A percentile compares a stretch with the other conserved stretches of the same genome.
Evolutionary conservation across 2,113 vertebrate species (phyloP).

Genomic region (Micronycteris hirsuta): DNA sequence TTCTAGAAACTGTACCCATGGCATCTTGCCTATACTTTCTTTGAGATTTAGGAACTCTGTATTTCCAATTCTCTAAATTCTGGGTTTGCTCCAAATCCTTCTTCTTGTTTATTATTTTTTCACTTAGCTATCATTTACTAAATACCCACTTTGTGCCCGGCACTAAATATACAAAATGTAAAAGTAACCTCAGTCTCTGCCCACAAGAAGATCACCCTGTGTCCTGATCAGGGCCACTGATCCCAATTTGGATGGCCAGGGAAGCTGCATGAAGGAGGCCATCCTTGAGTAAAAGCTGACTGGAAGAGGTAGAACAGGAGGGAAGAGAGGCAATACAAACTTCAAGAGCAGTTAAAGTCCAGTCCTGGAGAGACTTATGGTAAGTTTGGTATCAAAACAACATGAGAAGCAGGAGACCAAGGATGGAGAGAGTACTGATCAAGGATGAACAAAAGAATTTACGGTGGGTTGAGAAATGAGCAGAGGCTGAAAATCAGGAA

Average conservation of each 20-base stretch:
- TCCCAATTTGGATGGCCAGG: not conserved
- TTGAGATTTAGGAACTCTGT: not conserved
- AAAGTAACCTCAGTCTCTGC: not conserved
- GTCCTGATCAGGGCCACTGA: not conserved
- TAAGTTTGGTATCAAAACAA: not conserved
- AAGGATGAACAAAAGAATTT: not conserved
- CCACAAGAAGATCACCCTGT: not conserved
- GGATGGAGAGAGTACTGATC: not conserved
- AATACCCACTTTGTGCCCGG: not conserved
- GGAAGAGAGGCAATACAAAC: not conserved
- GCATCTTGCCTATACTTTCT: not conserved
- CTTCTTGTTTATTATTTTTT: not conserved
- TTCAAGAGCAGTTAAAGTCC: not conserved
- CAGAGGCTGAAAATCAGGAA: not conserved
- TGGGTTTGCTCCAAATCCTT: not conserved
- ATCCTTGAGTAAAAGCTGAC: not conserved
- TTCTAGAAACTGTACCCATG: not conserved
- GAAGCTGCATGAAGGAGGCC: not conserved
- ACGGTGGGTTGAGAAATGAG: not conserved
- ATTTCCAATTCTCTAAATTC: not conserved
- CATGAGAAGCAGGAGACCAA: not conserved
- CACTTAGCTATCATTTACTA: not conserved
- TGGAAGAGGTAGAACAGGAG: not conserved
- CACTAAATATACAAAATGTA: not conserved
- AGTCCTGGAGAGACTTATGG: not conserved